Conservation (phyloP, 2,888 invertebrate genomes). For the Laspeyria flexula region DNA sequence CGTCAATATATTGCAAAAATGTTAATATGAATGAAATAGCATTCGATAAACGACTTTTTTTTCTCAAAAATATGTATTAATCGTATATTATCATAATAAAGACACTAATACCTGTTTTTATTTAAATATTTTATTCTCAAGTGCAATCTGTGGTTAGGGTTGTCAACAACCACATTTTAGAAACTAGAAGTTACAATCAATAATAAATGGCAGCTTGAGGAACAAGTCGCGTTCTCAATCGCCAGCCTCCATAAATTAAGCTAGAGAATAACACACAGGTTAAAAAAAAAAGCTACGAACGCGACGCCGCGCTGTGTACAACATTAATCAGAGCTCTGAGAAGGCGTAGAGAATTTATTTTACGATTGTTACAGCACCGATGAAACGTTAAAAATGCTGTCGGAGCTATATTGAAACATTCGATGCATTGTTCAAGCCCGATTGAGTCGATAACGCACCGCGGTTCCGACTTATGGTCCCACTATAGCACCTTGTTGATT, state of each 20-base stretch:
- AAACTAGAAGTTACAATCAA: slow-evolving; percentile 31
- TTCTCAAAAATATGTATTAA: too few species aligned
- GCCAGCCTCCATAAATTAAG: slow-evolving; percentile 76
- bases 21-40: too few species aligned
- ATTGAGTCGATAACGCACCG: slow-evolving; percentile 81
- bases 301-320: slow-evolving; percentile 77
- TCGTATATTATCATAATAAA: too few species aligned
- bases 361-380: slow-evolving; percentile 84
- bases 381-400: slow-evolving; percentile 86
- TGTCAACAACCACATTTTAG: slow-evolving; percentile 20
- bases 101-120: too few species aligned
- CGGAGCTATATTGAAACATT: slow-evolving; percentile 84
- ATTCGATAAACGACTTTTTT: too few species aligned
- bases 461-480: slow-evolving; percentile 67
- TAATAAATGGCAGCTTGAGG: slow-evolving; percentile 52
- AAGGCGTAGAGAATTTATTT: slow-evolving; percentile 85
- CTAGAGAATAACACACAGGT: slow-evolving; percentile 75
- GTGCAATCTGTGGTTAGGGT: too few species aligned
- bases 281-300: slow-evolving; percentile 75
- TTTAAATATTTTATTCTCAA: too few species aligned
- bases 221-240: slow-evolving; percentile 51
- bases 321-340: slow-evolving; percentile 84
- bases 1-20: too few species aligned
- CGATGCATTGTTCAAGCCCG: slow-evolving; percentile 80
- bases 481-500: slow-evolving; percentile 81